A percentile compares a stretch with the other conserved stretches of the same genome.
phyloP scores from a whole-genome alignment of 2,888 invertebrate species.

The Andrena haemorrhoa region DNA sequence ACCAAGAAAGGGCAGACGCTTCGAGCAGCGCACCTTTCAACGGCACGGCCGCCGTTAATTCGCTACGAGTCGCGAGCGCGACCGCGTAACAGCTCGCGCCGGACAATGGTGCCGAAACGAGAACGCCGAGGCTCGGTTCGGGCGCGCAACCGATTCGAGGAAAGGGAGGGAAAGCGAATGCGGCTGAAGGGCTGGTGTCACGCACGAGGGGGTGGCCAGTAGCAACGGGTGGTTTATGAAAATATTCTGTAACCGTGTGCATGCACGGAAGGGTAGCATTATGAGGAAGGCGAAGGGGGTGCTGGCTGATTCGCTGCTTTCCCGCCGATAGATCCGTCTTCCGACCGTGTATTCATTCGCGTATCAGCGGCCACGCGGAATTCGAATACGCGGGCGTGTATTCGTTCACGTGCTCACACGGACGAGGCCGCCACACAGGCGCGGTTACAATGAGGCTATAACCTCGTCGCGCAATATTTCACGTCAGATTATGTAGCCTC shows the following conservation, averaged over 20 bases:
- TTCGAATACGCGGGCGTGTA: constrained; percentile 7
- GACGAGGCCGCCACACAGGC: constrained; percentile 6
- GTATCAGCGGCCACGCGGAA: constrained; percentile 23
- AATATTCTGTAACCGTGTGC: constrained; percentile 64
- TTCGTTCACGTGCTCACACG: not conserved
- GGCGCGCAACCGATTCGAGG: not conserved
- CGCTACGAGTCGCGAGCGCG: constrained; percentile 24
- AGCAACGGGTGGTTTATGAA: constrained; percentile 69
- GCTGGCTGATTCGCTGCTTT: constrained; percentile 7
- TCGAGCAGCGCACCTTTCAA: constrained; percentile 3
- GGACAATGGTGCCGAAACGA: not conserved
- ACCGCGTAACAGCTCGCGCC: not conserved
- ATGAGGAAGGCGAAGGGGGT: constrained; percentile 25
- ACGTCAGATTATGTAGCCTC: constrained; percentile 73
- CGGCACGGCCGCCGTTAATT: constrained; percentile 31
- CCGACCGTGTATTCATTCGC: constrained; percentile 24
- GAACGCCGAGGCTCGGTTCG: not conserved
- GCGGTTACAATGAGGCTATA: constrained; percentile 55
- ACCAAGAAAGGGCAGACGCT: not conserved
- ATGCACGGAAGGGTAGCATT: constrained; percentile 29
- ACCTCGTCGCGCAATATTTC: constrained; percentile 71
- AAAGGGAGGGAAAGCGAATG: constrained; percentile 3
- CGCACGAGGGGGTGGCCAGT: constrained; percentile 5
- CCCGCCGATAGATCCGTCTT: constrained; percentile 36
- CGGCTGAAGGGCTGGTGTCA: not conserved